Base-by-base conservation (phyloP, 1,140 invertebrate species). In the Cyclina sinensis region DNA sequence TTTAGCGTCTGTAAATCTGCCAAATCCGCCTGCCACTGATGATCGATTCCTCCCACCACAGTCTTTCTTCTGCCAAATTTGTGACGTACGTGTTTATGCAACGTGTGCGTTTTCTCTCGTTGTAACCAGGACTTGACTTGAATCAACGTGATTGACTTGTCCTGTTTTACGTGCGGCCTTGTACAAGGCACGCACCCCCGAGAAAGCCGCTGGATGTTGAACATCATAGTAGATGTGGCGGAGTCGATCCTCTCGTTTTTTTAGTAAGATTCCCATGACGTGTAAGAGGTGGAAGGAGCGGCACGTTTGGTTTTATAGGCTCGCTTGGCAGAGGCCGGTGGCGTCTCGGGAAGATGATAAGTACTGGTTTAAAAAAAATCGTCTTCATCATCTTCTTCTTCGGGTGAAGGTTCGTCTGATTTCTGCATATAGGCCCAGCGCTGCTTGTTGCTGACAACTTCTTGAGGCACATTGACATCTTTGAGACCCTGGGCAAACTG, bases 1-100 rank as follows among this genome's bases (percentile, higher is more conserved):
- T 18, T 24, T 14, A 79, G 11, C 5, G 1, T 37, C 62, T 62
- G 79, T 30, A 65, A 5, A 27, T 57, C 79, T 16, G 79, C 51
- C n/a, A 81, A 57, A 79, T 79, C 76, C 4, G 76, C 54, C 24
- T 62, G 57, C 57, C 79, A 81, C 35, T 81, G 79, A 30, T 57
- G 24, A 81, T 65, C 79, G 32, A 81, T 81, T 62, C 79, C 79
- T 16, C 79, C 51, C 21, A 81, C 79, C 5, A 5, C 5, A 9
- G 59, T 65, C 14, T 30, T 27, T 1, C 30, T 2, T 46, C 68
- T 39, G 39, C 35, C n/a, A n/a, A n/a, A n/a, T n/a, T n/a, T n/a
- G n/a, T n/a, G n/a, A n/a, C n/a, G n/a, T n/a, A n/a, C n/a, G 3
- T 11, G 51, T 65, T 65, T 32, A 30, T 65, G 32, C 18, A 65